These are phyloP conservation scores for Mionectes macconnelli DNA, from an alignment of 2,113 vertebrate genomes.

Conservation along the genomic window DNA sequence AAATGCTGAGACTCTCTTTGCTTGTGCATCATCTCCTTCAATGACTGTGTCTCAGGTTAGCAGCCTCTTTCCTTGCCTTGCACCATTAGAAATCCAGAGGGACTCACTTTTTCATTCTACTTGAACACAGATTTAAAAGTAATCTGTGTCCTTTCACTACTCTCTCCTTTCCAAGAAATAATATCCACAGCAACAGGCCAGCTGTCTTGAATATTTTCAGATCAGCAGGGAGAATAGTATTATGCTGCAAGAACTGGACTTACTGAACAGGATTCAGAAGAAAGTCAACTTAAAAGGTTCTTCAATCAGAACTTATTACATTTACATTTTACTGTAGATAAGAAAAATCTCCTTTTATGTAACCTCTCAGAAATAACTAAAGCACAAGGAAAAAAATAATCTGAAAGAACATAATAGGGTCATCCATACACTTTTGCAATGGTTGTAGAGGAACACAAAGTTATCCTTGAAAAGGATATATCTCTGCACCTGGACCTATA, in stretches of 20 bases:
- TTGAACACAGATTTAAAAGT: neutral
- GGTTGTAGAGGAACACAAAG: neutral
- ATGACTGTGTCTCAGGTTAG: neutral
- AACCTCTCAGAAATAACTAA: neutral
- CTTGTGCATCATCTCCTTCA: neutral
- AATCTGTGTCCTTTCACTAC: neutral
- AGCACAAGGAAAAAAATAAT: neutral
- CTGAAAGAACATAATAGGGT: neutral
- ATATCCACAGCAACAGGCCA: neutral
- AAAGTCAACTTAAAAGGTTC: neutral
- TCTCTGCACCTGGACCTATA: neutral
- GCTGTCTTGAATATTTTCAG: neutral
- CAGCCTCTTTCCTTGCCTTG: neutral
- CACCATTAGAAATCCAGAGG: neutral
- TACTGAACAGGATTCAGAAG: neutral
- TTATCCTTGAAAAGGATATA: neutral
- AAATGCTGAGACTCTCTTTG: neutral
- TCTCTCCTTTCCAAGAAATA: neutral
- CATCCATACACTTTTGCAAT: neutral
- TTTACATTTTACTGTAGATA: neutral
- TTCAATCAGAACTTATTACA: slow-evolving; percentile 29
- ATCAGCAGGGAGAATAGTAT: neutral
- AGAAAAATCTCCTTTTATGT: neutral
- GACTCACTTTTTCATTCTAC: neutral
- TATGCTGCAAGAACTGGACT: neutral